These are phyloP conservation scores for Lepidonotus clava DNA, from an alignment of 2,888 invertebrate genomes.

Conservation along the genomic window DNA sequence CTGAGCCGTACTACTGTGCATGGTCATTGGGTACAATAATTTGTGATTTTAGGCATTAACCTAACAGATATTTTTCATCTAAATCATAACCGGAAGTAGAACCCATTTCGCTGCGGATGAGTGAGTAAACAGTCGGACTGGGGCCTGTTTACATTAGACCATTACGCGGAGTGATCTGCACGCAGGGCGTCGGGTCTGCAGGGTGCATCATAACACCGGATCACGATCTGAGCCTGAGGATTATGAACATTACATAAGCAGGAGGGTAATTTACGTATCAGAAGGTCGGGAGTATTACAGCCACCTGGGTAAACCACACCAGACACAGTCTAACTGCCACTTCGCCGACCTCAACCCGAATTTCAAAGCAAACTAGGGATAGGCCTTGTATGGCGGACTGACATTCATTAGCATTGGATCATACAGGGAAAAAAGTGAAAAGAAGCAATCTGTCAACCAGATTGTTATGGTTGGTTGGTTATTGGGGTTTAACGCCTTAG, in stretches of 20 bases:
- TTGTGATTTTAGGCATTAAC: neutral
- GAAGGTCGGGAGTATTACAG: neutral
- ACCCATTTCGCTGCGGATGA: neutral
- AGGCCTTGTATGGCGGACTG: neutral
- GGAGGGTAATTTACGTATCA: neutral
- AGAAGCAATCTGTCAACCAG: neutral
- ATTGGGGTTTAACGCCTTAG: no score
- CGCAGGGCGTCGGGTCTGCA: neutral
- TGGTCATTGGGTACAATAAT: neutral
- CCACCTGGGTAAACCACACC: neutral
- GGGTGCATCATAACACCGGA: conserved; percentile 6
- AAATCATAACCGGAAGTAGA: neutral
- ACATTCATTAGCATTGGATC: neutral
- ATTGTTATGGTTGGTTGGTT: no score
- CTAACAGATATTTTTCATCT: neutral
- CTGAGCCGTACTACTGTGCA: no score
- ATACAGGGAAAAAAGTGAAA: neutral
- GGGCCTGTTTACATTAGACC: neutral
- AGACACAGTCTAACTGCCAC: neutral
- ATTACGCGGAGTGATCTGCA: neutral
- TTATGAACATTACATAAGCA: conserved; percentile 11
- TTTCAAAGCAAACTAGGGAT: neutral
- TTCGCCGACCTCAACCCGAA: neutral
- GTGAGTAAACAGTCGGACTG: neutral
- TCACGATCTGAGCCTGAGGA: neutral